Evolutionary conservation across 2,888 invertebrate species (phyloP), one percentile per base, ranked within the genome.

Genomic region (Gastrophysa polygoni): DNA sequence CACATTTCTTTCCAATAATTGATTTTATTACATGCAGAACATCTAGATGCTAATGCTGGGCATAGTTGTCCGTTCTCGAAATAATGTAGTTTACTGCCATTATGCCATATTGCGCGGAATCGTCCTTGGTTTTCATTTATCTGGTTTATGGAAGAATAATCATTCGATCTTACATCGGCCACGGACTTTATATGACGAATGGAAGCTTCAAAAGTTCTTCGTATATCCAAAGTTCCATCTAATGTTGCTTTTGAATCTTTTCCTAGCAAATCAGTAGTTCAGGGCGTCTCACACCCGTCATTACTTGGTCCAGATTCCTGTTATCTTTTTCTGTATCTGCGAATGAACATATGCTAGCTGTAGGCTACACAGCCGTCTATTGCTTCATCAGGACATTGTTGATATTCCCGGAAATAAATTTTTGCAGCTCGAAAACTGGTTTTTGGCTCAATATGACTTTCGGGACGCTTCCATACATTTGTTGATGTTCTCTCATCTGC

Each of bases 371-470:
- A 46, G 7, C 16, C 46, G 16, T 46, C 46, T 3, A 46, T 16
- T 46, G 46, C 8, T 16, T 46, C 46, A 1, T 46, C 46, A 14
- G 17, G 46, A 2, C 7, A 10, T 7, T 16, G 50, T 29, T 51
- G 28, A 16, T 51, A 51, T 51, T 51, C 28, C 4, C 14, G 17
- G 29, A 51, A 51, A 51, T 29, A 51, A 51, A 51, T 51, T n/a
- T 29, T 28, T n/a, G n/a, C 50, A 1, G 29, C 29, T 17, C 50
- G 11, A 14, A 51, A 51, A 29, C n/a, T 51, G 8, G 29, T 51
- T 51, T 51, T 51, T n/a, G 24, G 16, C 29, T 51, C 28, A 8
- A 29, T 24, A 29, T 29, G 50, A 14, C 29, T 28, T 51, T 51
- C 50, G 29, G 29, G 29, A 29, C 29, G 4, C 14, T 51, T n/a